Evolutionary conservation across 2,888 invertebrate genomes (phyloP), one percentile per base, ranked within the genome.

Genomic region (Abrostola triplasia): DNA sequence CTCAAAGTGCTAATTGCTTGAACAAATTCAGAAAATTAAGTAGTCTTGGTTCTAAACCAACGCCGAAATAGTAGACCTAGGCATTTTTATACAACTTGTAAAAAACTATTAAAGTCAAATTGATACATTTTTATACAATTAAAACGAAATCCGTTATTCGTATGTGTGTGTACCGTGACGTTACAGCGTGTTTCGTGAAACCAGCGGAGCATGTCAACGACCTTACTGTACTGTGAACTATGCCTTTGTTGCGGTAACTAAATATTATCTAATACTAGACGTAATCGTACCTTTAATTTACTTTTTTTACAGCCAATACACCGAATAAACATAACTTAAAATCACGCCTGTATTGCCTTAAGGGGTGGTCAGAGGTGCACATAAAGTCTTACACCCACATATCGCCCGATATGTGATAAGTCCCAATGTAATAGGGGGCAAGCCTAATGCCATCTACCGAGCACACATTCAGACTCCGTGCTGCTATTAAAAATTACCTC

Each of bases 281-380:
- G 73, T 73, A 67, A 73, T 44, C 68, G 37, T 58, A n/a, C 11
- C 58, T 54, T n/a, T n/a, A n/a, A 4, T 24, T 24, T 24, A 24
- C 24, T 2, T 24, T 24, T 24, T 24, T 24, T 1, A 24, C 24
- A 1, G 4, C 24, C 24, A 24, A 24, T 24, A 24, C 24, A 24
- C 24, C 24, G 1, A n/a, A 24, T 24, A 24, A 24, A 24, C 24
- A 24, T 24, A 24, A 24, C 24, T 2, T 24, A 24, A 24, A 1
- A 24, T 24, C 24, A 24, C 24, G 24, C 24, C 24, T 24, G 24
- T 24, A 24, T 24, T 24, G 1, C 4, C 24, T 4, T 1, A 2
- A 24, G 24, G 24, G n/a, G n/a, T n/a, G n/a, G 24, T 24, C 24
- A 24, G 24, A 1, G 24, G 4, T 24, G 24, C 24, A 24, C 24